Percentiles rank a stretch among this genome's conserved stretches.
phyloP scores from a whole-genome alignment of 92 coral and sea anemone genomes.

The Pocillopora grandis region DNA sequence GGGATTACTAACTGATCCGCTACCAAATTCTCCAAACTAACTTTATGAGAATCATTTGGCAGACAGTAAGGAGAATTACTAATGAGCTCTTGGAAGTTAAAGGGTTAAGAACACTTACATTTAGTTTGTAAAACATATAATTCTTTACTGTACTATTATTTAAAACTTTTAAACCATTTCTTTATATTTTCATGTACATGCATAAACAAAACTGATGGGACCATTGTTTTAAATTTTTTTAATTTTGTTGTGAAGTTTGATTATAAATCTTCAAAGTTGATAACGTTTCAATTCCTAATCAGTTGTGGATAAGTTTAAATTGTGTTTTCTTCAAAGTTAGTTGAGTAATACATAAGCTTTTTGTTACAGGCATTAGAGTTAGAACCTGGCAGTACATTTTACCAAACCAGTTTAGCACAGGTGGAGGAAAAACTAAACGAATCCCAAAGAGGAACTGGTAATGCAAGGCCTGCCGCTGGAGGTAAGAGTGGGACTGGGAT shows the following conservation, averaged over 20 bases:
- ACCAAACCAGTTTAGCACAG: constrained; percentile 69
- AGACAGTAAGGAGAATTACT: too few relatives aligned
- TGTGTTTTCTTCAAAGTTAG: not conserved
- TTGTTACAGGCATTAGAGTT: constrained; percentile 79
- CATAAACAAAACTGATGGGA: too few relatives aligned
- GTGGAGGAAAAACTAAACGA: constrained; percentile 78
- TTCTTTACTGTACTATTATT: too few relatives aligned
- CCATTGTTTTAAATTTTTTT: too few relatives aligned
- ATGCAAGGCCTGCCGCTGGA: constrained; percentile 31
- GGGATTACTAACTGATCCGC: too few relatives aligned
- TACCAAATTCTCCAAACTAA: too few relatives aligned
- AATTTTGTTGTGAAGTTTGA: not conserved
- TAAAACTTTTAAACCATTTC: too few relatives aligned
- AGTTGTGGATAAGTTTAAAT: not conserved
- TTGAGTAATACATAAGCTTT: not conserved
- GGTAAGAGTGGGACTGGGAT: constrained; percentile 17
- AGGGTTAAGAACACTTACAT: too few relatives aligned
- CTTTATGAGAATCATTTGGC: too few relatives aligned
- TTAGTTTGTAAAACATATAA: too few relatives aligned
- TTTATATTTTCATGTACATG: too few relatives aligned
- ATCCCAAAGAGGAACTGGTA: constrained; percentile 40
- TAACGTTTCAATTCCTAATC: not conserved
- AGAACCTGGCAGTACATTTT: constrained; percentile 89
- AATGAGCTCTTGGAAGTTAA: too few relatives aligned
- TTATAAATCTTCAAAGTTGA: not conserved